Conservation (phyloP, 1,140 invertebrate species). For the Dinoponera quadriceps region DNA sequence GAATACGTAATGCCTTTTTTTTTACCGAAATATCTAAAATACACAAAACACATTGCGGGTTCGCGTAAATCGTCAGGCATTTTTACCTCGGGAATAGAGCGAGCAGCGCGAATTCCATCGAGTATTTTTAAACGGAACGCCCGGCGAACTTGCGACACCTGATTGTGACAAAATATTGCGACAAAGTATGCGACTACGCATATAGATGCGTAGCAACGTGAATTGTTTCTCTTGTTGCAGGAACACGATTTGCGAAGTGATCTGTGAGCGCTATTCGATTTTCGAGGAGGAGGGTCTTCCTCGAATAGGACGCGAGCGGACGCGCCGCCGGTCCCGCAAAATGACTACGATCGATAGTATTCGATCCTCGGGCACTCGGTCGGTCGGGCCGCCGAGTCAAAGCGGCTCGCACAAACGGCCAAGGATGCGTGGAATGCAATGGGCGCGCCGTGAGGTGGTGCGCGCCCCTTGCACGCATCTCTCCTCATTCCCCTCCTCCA, state of each 20-base stretch:
- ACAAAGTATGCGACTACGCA: too few relatives aligned
- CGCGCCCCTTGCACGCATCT: slow-evolving; percentile 37
- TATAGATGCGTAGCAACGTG: too few relatives aligned
- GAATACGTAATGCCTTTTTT: neutral
- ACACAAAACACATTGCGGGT: too few relatives aligned
- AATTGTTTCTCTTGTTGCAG: too few relatives aligned
- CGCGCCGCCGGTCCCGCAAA: slow-evolving; percentile 63
- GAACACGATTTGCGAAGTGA: too few relatives aligned
- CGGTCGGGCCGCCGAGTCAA: slow-evolving; percentile 75
- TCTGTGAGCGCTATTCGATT: neutral
- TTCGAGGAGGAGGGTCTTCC: neutral
- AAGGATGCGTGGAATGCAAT: slow-evolving; percentile 81
- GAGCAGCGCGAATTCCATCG: too few relatives aligned
- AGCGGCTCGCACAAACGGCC: slow-evolving; percentile 72
- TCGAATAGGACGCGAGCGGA: slow-evolving; percentile 5
- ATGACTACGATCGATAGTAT: slow-evolving; percentile 80
- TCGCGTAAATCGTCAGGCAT: too few relatives aligned
- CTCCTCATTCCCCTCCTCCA: slow-evolving; percentile 55
- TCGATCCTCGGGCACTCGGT: slow-evolving; percentile 73
- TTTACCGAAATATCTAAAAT: too few relatives aligned
- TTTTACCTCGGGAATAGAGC: too few relatives aligned
- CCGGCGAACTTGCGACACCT: too few relatives aligned
- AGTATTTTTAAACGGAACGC: too few relatives aligned
- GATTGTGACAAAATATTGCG: too few relatives aligned
- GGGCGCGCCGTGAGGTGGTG: slow-evolving; percentile 77